Evolutionary conservation across 1,140 invertebrate species (phyloP).

Genomic region (Drosophila trapezifrons): DNA sequence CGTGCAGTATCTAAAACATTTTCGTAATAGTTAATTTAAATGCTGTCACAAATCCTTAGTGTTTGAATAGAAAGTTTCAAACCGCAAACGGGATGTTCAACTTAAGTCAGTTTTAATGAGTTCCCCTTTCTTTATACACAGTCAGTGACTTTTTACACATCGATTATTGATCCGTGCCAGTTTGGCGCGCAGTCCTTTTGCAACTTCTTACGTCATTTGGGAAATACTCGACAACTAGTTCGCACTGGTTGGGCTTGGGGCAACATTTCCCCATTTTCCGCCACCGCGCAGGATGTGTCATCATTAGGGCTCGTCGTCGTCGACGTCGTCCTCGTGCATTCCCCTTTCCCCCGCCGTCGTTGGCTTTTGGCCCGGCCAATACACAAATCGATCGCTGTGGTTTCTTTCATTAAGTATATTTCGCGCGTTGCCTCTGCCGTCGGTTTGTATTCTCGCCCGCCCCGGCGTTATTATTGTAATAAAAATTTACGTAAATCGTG

Average conservation of each 20-base stretch:
- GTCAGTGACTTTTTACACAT: constrained; percentile 51
- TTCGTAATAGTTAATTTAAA: background rate
- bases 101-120: constrained; percentile 26
- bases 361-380: constrained; percentile 59
- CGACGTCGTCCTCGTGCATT: constrained; percentile 39
- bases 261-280: constrained; percentile 6
- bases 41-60: background rate
- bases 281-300: constrained; percentile 61
- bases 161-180: constrained; percentile 55
- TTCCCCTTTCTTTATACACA: constrained; percentile 21
- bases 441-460: constrained; percentile 42
- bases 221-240: constrained; percentile 52
- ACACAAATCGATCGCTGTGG: constrained; percentile 77
- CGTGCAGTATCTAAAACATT: background rate
- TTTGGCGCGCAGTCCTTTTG: constrained; percentile 58
- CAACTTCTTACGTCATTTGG: constrained; percentile 61
- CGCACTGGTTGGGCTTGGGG: constrained; percentile 13
- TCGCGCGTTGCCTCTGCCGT: constrained; percentile 32
- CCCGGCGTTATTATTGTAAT: constrained; percentile 68
- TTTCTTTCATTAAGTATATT: constrained; percentile 76
- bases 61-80: background rate
- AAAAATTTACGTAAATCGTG: constrained; percentile 76
- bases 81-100: background rate
- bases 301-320: constrained; percentile 67
- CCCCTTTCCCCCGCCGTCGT: constrained; percentile 3